Conservation (phyloP, 2,113 vertebrate genomes). For the Ailuropoda melanoleuca region DNA sequence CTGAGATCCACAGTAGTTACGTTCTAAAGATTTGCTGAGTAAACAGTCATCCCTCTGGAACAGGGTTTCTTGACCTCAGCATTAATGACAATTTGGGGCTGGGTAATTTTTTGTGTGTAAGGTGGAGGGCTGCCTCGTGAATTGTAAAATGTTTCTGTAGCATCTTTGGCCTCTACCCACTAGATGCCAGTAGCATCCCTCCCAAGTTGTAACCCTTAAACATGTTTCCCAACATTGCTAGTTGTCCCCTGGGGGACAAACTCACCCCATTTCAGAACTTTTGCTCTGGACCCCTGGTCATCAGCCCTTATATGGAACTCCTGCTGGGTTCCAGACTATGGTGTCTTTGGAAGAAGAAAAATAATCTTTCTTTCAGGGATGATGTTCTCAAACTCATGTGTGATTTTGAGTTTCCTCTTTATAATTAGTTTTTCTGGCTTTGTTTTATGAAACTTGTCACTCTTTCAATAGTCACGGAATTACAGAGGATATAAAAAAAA, state of each 20-base stretch:
- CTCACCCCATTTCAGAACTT: neutral
- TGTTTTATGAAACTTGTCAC: neutral
- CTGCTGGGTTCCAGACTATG: neutral
- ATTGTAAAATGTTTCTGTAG: neutral
- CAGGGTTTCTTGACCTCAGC: neutral
- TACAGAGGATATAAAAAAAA: neutral
- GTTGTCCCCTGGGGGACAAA: neutral
- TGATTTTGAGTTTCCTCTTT: neutral
- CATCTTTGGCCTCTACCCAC: neutral
- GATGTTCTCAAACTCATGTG: neutral
- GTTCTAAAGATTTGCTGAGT: neutral
- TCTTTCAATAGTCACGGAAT: neutral
- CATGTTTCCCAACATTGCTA: neutral
- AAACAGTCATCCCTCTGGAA: neutral
- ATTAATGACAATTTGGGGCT: neutral
- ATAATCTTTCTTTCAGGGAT: neutral
- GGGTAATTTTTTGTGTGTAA: neutral
- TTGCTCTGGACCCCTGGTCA: neutral
- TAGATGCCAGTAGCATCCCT: neutral
- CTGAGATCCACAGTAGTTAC: neutral
- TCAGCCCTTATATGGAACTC: neutral
- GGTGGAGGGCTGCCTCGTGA: neutral
- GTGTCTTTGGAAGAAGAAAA: conserved; percentile 2
- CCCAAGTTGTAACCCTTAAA: neutral
- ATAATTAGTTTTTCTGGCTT: neutral